Base-by-base conservation (phyloP, 2,888 invertebrate species). In the Zaprionus lineosus region DNA sequence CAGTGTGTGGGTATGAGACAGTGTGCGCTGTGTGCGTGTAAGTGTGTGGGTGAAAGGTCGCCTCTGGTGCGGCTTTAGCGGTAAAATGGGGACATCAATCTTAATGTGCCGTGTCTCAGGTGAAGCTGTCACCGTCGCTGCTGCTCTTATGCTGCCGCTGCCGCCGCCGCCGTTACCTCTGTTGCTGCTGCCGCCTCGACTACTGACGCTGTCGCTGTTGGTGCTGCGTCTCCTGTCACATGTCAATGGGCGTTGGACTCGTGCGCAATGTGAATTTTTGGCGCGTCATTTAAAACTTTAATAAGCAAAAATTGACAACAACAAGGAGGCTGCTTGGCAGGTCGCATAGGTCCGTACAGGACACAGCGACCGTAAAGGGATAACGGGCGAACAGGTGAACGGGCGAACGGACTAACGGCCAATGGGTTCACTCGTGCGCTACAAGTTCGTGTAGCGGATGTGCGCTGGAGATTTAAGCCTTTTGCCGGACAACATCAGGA, bases 241-340 rank as follows among this genome's bases (percentile, higher is more conserved):
- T 79, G 81, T 79, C 81, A 77, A 79, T 79, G 74, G 71, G 57
- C 50, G 58, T 37, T 21, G 50, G 52, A 50, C 41, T 37, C 24
- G 56, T 62, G 55, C 74, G 67, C 83, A 82, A 63, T 82, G 83
- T 59, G 79, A 76, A 71, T 66, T 83, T n/a, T 83, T 65, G 78
- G 76, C 79, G 83, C 79, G 81, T 79, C 83, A 83, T 83, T 79
- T 79, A 79, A 79, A 79, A 79, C 78, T 79, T 79, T 79, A 79
- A 79, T 79, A 79, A 83, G 78, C 78, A 71, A 68, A n/a, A 79
- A 79, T 76, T 79, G 83, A 79, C 83, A 83, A 76, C 53, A 75
- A 73, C 72, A 62, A 60, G 66, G 51, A 48, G 57, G 24, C 41
- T 6, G 9, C 41, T 21, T 36, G 57, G 14, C 40, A 46, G 51